phyloP scores from a whole-genome alignment of 2,888 invertebrate genomes.

The Agrilus cyanescens region DNA sequence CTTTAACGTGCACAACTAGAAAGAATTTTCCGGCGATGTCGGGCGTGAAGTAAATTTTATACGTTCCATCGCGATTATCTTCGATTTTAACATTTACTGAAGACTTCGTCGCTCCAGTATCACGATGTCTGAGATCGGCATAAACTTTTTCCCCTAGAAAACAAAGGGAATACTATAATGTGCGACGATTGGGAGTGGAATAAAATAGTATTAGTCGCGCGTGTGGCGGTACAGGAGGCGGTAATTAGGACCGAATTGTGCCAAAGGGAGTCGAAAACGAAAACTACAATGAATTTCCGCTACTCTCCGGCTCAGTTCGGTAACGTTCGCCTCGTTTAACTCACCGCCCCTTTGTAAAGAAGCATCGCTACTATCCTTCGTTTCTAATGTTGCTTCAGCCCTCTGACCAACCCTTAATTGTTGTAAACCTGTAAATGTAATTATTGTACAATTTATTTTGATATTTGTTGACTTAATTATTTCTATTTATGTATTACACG shows the following conservation, averaged over 20 bases:
- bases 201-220: too few relatives aligned
- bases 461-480: not conserved
- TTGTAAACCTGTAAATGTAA: constrained; percentile 36
- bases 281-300: too few relatives aligned
- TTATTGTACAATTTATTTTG: not conserved
- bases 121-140: constrained; percentile 43
- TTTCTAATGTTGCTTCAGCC: constrained; percentile 47
- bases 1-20: constrained; percentile 49
- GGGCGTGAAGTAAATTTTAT: constrained; percentile 47
- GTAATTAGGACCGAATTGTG: too few relatives aligned
- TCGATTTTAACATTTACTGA: constrained; percentile 40
- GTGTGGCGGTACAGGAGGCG: too few relatives aligned
- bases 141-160: constrained; percentile 37
- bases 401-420: constrained; percentile 51
- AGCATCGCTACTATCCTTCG: constrained; percentile 50
- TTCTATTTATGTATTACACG: constrained; percentile 3
- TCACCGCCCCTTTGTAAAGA: constrained; percentile 53
- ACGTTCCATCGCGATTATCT: constrained; percentile 54
- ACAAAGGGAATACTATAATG: too few relatives aligned
- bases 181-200: too few relatives aligned
- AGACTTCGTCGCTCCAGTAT: constrained; percentile 34
- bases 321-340: too few relatives aligned
- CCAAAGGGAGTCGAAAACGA: too few relatives aligned
- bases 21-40: constrained; percentile 51
- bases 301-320: too few relatives aligned